These are phyloP conservation scores for Nomada flava DNA, from an alignment of 2,888 invertebrate genomes.

Conservation along the genomic window DNA sequence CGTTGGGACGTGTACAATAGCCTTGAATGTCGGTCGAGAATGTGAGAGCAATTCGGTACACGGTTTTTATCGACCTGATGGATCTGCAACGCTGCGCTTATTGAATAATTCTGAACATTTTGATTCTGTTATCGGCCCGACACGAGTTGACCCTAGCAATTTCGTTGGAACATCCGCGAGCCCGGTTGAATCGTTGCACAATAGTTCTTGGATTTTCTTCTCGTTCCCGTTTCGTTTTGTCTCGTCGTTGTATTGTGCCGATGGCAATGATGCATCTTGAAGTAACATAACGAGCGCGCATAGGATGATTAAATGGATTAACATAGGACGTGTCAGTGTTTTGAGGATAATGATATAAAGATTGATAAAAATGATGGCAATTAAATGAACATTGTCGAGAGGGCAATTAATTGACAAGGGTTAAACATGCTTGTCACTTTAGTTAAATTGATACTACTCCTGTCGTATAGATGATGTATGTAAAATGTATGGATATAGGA, in stretches of 20 bases:
- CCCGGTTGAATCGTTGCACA: neutral
- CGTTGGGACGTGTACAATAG: constrained; percentile 20
- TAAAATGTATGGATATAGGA: no score
- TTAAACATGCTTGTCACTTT: no score
- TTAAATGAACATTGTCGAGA: no score
- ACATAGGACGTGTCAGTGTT: neutral
- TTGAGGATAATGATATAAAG: neutral
- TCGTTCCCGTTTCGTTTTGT: constrained; percentile 17
- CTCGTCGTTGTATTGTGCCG: constrained; percentile 1
- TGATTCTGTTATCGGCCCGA: constrained; percentile 11
- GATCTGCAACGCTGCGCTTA: constrained; percentile 26
- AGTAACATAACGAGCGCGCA: constrained; percentile 1
- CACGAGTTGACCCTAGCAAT: constrained; percentile 16
- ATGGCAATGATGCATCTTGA: neutral
- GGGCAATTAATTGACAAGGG: no score
- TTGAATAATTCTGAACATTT: constrained; percentile 44
- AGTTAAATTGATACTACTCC: no score
- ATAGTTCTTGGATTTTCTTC: constrained; percentile 12
- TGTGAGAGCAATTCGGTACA: constrained; percentile 39
- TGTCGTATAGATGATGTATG: no score
- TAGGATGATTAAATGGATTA: constrained; percentile 3
- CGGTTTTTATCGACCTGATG: constrained; percentile 30
- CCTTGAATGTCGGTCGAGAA: constrained; percentile 44
- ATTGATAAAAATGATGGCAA: neutral
- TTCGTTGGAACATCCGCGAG: constrained; percentile 8